These are phyloP conservation scores for Ptilorrhoa leucosticta DNA, from an alignment of 2,113 vertebrate species.

Conservation along the genomic window DNA sequence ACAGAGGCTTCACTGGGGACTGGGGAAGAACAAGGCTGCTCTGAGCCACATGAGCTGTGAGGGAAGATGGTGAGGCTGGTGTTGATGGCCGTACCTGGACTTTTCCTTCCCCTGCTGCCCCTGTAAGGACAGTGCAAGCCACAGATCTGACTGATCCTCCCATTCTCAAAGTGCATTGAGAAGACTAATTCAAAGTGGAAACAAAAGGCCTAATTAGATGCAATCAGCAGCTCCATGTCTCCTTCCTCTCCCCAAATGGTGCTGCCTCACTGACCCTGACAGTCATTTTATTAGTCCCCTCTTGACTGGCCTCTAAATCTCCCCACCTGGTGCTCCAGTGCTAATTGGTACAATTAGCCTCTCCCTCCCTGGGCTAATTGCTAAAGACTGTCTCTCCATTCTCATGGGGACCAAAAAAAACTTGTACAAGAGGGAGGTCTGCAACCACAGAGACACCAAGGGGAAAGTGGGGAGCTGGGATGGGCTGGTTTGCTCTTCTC, in stretches of 20 bases:
- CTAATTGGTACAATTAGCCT: conserved; percentile 52
- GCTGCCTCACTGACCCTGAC: not conserved
- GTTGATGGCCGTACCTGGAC: not conserved
- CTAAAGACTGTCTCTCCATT: not conserved
- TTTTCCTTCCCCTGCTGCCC: not conserved
- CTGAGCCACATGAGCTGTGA: not conserved
- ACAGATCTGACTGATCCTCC: not conserved
- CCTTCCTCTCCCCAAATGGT: not conserved
- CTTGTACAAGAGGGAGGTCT: not conserved
- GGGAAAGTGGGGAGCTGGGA: not conserved
- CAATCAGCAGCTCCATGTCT: not conserved
- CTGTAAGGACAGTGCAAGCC: not conserved
- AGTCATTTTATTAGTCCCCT: not conserved
- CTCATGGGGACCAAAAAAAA: not conserved
- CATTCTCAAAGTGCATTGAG: not conserved
- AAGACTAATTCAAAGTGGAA: not conserved
- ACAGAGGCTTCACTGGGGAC: not conserved
- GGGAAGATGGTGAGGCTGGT: not conserved
- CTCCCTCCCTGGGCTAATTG: conserved; percentile 31
- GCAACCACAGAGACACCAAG: not conserved
- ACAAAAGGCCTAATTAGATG: not conserved
- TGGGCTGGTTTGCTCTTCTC: not conserved
- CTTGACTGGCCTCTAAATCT: not conserved
- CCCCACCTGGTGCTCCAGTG: conserved; percentile 24
- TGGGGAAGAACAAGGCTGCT: not conserved